A percentile compares a stretch with the other conserved stretches of the same genome.
Evolutionary conservation across 1,140 invertebrate species (phyloP).

Genomic region (Doryteuthis pealeii): DNA sequence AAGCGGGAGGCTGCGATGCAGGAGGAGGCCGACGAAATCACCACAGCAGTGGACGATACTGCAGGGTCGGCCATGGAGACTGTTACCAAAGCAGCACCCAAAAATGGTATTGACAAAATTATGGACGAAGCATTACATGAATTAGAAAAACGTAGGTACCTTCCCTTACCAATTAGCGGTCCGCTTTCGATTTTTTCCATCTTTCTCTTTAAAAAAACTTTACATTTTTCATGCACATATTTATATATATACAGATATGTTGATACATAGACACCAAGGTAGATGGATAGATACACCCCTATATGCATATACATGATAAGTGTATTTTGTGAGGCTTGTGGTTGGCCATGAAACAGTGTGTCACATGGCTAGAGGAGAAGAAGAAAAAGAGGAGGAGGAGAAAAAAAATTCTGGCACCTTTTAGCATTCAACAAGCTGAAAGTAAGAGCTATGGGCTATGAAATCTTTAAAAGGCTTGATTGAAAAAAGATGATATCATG

Average conservation of each 20-base stretch:
- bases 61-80: conserved; percentile 15
- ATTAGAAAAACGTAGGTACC: conserved; percentile 40
- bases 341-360: no score
- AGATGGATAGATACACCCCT: neutral
- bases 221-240: neutral
- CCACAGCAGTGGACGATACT: neutral
- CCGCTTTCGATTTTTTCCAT: neutral
- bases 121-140: conserved; percentile 38
- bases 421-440: no score
- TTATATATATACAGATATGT: neutral
- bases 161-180: neutral
- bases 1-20: neutral
- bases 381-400: no score
- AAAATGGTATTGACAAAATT: conserved; percentile 33
- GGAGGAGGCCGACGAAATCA: neutral
- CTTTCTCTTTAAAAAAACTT: neutral
- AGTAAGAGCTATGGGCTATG: no score
- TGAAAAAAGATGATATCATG: no score
- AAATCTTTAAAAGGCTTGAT: no score
- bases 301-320: neutral
- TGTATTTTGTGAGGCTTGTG: no score
- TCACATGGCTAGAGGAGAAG: no score
- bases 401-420: no score
- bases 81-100: conserved; percentile 17
- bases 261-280: neutral